Conservation (phyloP, 2,888 invertebrate genomes). For the Diarsia dahlii region DNA sequence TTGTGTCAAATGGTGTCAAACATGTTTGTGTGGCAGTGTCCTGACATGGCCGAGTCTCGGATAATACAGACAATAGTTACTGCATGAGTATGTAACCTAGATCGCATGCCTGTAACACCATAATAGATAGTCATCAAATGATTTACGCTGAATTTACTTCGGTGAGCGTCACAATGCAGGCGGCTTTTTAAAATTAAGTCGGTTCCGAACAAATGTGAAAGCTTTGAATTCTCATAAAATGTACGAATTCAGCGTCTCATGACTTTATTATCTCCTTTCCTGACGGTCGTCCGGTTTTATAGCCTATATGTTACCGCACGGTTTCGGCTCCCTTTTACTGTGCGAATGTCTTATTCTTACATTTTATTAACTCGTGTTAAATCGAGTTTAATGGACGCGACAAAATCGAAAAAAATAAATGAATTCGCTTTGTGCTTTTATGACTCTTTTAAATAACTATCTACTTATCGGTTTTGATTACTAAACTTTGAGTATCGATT, state of each 20-base stretch:
- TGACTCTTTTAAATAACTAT: conserved; percentile 6
- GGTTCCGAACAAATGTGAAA: conserved; percentile 53
- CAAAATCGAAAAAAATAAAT: conserved; percentile 39
- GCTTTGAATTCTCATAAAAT: conserved; percentile 56
- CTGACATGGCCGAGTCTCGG: conserved; percentile 27
- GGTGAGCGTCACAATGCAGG: conserved; percentile 11
- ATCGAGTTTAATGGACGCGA: conserved; percentile 34
- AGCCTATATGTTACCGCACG: conserved; percentile 52
- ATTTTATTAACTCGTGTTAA: conserved; percentile 50
- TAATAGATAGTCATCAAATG: conserved; percentile 14
- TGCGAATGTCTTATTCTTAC: conserved; percentile 51
- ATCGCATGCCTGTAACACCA: conserved; percentile 17
- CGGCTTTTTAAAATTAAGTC: conserved; percentile 44
- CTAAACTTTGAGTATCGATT: conserved; percentile 8
- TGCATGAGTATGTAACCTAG: conserved; percentile 35
- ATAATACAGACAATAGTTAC: conserved; percentile 37
- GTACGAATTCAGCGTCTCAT: conserved; percentile 49
- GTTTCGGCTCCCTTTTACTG: conserved; percentile 56
- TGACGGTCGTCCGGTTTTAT: conserved; percentile 61
- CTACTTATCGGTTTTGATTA: conserved; percentile 21
- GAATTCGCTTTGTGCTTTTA: conserved; percentile 6
- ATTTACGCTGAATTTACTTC: conserved; percentile 12
- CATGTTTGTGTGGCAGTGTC: conserved; percentile 44
- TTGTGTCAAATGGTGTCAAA: conserved; percentile 64
- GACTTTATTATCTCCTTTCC: conserved; percentile 62